Evolutionary conservation across 2,888 invertebrate species (phyloP).

Genomic region (Cephonodes hylas): DNA sequence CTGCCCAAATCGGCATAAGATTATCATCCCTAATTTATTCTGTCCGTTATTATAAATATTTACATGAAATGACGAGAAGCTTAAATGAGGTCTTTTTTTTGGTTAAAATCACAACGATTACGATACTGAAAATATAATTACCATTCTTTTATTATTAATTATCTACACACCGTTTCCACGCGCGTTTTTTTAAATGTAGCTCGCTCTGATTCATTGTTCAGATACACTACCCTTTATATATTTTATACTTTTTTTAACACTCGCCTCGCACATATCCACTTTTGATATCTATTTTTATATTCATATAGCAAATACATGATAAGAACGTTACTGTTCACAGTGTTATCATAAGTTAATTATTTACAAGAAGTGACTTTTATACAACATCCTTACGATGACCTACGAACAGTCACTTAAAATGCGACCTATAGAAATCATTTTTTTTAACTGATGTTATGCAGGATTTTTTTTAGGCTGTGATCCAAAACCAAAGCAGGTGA

Average conservation of each 20-base stretch:
- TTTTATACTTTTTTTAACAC: neutral
- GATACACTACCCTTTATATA: neutral
- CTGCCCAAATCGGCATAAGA: neutral
- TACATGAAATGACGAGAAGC: constrained; percentile 61
- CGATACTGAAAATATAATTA: constrained; percentile 68
- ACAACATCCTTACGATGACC: too few species aligned
- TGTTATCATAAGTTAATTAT: neutral
- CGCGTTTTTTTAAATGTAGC: neutral
- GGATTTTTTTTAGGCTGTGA: too few species aligned
- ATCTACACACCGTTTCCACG: constrained; percentile 53
- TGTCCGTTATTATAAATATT: constrained; percentile 45
- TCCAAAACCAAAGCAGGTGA: too few species aligned
- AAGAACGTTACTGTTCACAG: neutral
- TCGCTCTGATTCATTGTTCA: neutral
- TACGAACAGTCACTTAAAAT: too few species aligned
- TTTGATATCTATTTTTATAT: neutral
- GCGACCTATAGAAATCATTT: too few species aligned
- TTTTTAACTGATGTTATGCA: too few species aligned
- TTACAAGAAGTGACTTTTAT: neutral
- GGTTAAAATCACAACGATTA: constrained; percentile 77
- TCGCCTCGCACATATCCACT: neutral
- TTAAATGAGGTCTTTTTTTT: constrained; percentile 64
- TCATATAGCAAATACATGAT: neutral
- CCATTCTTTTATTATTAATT: constrained; percentile 32
- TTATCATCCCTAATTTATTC: constrained; percentile 10